A percentile compares a stretch with the other conserved stretches of the same genome.
These are phyloP conservation scores for Ancistrus triradiatus DNA, from an alignment of 2,113 vertebrate species.

Conservation along the genomic window DNA sequence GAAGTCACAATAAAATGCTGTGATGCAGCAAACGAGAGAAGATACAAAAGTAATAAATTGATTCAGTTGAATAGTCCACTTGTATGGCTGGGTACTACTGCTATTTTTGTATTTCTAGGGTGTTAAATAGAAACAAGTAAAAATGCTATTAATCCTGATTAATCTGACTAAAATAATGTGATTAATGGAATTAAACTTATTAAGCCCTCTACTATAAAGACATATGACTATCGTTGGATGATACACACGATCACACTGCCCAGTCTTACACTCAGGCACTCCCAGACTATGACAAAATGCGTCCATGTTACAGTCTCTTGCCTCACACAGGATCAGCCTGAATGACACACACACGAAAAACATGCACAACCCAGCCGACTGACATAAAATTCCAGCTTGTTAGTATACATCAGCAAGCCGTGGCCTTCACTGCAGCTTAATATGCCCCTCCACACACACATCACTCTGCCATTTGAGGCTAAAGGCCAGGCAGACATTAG, in stretches of 20 bases:
- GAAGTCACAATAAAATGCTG: too few species aligned
- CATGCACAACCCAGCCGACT: slow-evolving; percentile 35
- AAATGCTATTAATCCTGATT: too few species aligned
- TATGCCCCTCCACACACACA: slow-evolving; percentile 5
- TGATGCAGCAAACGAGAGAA: too few species aligned
- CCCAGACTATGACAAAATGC: slow-evolving; percentile 44
- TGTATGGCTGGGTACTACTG: too few species aligned
- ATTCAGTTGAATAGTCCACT: too few species aligned
- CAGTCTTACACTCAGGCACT: slow-evolving; percentile 58
- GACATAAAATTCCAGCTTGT: slow-evolving; percentile 55
- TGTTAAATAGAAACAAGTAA: too few species aligned
- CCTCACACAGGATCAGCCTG: slow-evolving; percentile 35
- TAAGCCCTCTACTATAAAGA: too few species aligned
- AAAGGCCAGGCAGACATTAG: slow-evolving; percentile 42
- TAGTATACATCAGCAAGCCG: slow-evolving; percentile 34
- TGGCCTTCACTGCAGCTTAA: slow-evolving; percentile 16
- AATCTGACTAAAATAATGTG: too few species aligned
- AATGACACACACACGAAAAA: slow-evolving; percentile 48
- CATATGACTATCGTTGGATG: too few species aligned
- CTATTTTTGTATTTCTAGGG: too few species aligned
- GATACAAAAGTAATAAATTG: too few species aligned
- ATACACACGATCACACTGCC: slow-evolving; percentile 24
- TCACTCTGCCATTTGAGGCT: slow-evolving; percentile 41
- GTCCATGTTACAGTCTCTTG: slow-evolving; percentile 42
- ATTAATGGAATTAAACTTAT: too few species aligned